Conservation (phyloP, 1,140 invertebrate genomes). For the Limonius californicus region DNA sequence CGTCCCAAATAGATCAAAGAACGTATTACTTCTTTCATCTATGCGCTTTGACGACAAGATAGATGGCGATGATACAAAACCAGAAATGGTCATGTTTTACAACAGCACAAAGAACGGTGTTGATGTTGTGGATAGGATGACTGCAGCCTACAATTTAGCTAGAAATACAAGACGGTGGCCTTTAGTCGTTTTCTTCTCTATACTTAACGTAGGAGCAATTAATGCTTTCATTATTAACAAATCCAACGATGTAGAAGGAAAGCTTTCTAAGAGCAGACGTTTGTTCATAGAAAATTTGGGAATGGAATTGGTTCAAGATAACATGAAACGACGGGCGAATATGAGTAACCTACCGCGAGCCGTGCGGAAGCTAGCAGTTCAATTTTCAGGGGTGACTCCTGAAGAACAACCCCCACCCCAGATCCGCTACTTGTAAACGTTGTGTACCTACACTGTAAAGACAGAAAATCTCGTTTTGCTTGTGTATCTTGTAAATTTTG, state of each 20-base stretch:
- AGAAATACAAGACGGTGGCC: slow-evolving; percentile 8
- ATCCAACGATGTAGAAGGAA: neutral
- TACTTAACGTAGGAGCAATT: slow-evolving; percentile 7
- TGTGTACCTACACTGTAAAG: too few species aligned
- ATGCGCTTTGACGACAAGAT: slow-evolving; percentile 12
- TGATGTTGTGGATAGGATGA: neutral
- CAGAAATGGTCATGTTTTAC: slow-evolving; percentile 9
- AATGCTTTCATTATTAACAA: slow-evolving; percentile 13
- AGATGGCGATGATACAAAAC: slow-evolving; percentile 1
- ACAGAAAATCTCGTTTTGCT: too few species aligned
- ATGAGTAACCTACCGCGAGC: too few species aligned
- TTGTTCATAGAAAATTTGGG: too few species aligned
- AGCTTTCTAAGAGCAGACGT: too few species aligned
- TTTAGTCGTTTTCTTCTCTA: neutral
- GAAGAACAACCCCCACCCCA: too few species aligned
- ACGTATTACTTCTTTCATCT: slow-evolving; percentile 34
- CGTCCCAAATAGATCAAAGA: slow-evolving; percentile 34
- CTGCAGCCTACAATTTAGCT: neutral
- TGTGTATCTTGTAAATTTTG: too few species aligned
- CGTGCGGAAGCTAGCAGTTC: too few species aligned
- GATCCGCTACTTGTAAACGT: too few species aligned
- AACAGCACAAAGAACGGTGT: slow-evolving; percentile 12
- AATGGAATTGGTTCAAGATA: too few species aligned
- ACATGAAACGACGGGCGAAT: too few species aligned
- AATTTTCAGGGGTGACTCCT: too few species aligned